These are phyloP conservation scores for Mormyrops boulengeri DNA, from an alignment of 2,797 vertebrate species.

Conservation along the genomic window DNA sequence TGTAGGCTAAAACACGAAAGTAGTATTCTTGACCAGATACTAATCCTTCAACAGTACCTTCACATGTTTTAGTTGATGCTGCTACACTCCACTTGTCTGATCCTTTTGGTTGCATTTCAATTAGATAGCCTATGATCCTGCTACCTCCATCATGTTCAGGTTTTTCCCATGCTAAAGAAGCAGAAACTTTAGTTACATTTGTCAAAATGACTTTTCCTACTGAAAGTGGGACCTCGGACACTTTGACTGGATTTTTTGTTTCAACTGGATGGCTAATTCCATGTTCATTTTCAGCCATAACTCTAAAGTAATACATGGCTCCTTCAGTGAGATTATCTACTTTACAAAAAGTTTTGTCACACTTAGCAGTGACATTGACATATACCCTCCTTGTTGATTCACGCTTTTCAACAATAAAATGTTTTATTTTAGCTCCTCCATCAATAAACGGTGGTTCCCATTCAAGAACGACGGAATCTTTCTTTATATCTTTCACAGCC, in stretches of 20 bases:
- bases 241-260: conserved; percentile 82
- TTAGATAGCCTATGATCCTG: conserved; percentile 87
- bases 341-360: conserved; percentile 84
- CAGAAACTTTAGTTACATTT: conserved; percentile 86
- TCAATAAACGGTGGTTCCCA: conserved; percentile 91
- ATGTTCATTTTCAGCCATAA: conserved; percentile 97
- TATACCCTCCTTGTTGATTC: conserved; percentile 96
- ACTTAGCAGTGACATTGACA: conserved; percentile 87
- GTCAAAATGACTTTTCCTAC: conserved; percentile 85
- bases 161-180: conserved; percentile 89
- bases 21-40: conserved; percentile 84
- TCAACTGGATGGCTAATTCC: conserved; percentile 83
- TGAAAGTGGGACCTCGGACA: conserved; percentile 85
- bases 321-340: conserved; percentile 92
- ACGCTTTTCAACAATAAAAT: conserved; percentile 94
- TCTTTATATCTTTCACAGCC: conserved; percentile 82
- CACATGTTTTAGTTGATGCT: conserved; percentile 84
- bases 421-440: conserved; percentile 91
- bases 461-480: conserved; percentile 74
- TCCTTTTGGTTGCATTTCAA: conserved; percentile 95
- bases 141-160: conserved; percentile 95
- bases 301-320: conserved; percentile 94
- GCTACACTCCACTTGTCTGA: conserved; percentile 89
- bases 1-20: conserved; percentile 86
- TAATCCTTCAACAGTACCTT: conserved; percentile 77